A percentile compares a stretch with the other conserved stretches of the same genome.
These are phyloP conservation scores for Acanthurus leucopareius DNA, from an alignment of 2,797 vertebrate genomes.

Conservation along the genomic window DNA sequence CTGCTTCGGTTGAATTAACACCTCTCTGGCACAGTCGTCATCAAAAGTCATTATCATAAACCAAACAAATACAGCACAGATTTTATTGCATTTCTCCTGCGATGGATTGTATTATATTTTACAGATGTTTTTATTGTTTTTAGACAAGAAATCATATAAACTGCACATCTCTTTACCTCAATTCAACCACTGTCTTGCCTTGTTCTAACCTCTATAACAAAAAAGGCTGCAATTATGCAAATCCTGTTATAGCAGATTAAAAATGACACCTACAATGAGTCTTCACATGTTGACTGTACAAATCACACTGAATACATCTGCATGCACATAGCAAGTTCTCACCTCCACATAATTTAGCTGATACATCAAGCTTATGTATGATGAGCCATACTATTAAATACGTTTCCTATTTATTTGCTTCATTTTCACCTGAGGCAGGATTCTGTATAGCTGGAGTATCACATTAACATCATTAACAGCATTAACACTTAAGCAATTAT, in stretches of 20 bases:
- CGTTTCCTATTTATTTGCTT: not conserved
- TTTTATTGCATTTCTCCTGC: not conserved
- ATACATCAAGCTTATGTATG: constrained; percentile 4
- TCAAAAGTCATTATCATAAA: not conserved
- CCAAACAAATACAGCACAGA: not conserved
- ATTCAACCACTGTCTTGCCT: not conserved
- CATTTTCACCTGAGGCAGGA: constrained; percentile 6
- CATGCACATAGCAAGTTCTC: not conserved
- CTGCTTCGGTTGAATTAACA: not conserved
- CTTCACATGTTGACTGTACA: not conserved
- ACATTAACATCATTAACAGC: not conserved
- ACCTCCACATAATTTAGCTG: not conserved
- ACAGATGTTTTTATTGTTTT: not conserved
- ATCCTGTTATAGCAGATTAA: not conserved
- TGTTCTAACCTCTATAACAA: not conserved
- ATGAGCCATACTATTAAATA: not conserved
- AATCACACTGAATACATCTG: not conserved
- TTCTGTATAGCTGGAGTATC: constrained; percentile 1
- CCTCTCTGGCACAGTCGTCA: no score
- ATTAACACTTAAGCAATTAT: not conserved
- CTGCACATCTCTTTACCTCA: not conserved
- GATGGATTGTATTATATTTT: not conserved
- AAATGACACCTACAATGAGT: not conserved
- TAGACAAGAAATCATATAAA: not conserved
- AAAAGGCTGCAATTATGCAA: not conserved